Base-by-base conservation (phyloP, 2,113 vertebrate species). In the Mohoua ochrocephala region DNA sequence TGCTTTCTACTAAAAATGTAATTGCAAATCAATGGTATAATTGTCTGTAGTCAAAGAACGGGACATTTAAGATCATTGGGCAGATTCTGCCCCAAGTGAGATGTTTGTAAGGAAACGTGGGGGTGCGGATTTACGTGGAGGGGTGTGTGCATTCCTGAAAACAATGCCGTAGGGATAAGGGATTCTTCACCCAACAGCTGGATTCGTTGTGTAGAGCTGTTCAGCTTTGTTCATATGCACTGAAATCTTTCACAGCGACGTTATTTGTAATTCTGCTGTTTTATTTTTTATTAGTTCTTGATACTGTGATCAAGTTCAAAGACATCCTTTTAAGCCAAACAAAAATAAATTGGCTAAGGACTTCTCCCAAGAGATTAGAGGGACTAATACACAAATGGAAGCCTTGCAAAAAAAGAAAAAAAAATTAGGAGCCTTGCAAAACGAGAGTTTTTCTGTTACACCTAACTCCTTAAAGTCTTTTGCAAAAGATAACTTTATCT, bases 1-100 rank as follows among this genome's bases (percentile, higher is more conserved):
- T 91, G 61, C 88, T 84, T 95, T 82, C 69, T 75, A 50, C 69
- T 74, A 64, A 87, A 92, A 81, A 64, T 87, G 39, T 84, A 96
- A 88, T 96, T 87, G 88, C 84, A 82, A 96, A 94, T 97, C 78
- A 91, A 27, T 87, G 76, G 50, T 82, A 11, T 95, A 64, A 77
- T 94, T 78, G 85, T 96, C 94, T 96, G 45, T 96, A 87, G 91
- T 91, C 86, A 93, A 83, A 93, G 94, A 95, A 89, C 77, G 90
- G 91, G 91, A 90, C 17, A 13, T 93, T 86, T 77, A 78, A 78
- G 85, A 44, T 94, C 84, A 44, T 10, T 73, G 91, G 83, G 84
- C 75, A 88, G 67, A 87, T 74, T 70, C 37, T 88, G 69, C 94
- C 78, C 77, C 59, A 68, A 22, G 2, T 80, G 94, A 86, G 90